Conservation (phyloP, 2,888 invertebrate species). For the Galeopsomyia nigrocyanea region DNA sequence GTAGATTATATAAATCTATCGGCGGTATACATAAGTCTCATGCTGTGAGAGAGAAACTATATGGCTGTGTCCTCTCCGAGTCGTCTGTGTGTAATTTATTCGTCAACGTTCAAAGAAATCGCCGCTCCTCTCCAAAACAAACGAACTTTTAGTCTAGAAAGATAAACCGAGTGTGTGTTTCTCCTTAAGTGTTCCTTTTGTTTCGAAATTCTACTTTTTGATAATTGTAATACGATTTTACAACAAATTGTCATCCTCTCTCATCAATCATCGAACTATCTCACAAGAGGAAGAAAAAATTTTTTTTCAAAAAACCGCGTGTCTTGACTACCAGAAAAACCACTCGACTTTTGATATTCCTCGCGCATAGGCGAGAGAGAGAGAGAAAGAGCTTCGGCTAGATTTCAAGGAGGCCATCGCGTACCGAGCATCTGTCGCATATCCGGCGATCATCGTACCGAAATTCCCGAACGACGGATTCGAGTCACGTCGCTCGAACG, state of each 20-base stretch:
- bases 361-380: conserved; percentile 42
- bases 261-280: no score
- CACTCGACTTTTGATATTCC: conserved; percentile 47
- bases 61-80: background rate
- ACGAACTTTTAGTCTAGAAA: background rate
- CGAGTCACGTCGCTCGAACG: conserved; percentile 50
- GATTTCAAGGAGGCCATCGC: background rate
- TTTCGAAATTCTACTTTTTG: no score
- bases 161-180: no score
- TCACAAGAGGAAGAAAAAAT: background rate
- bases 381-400: conserved; percentile 3
- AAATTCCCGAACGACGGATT: conserved; percentile 51
- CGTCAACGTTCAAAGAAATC: conserved; percentile 30
- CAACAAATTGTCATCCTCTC: no score
- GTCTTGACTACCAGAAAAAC: conserved; percentile 5
- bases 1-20: no score
- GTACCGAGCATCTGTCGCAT: conserved; percentile 37
- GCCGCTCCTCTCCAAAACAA: conserved; percentile 26
- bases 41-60: no score
- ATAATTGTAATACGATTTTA: no score
- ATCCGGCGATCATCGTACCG: conserved; percentile 36
- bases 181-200: no score
- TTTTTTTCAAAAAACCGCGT: conserved; percentile 31
- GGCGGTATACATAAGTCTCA: background rate
- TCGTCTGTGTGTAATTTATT: conserved; percentile 30